A percentile compares a stretch with the other conserved stretches of the same genome.
These are phyloP conservation scores for Mamestra brassicae DNA, from an alignment of 2,888 invertebrate species.

Conservation along the genomic window DNA sequence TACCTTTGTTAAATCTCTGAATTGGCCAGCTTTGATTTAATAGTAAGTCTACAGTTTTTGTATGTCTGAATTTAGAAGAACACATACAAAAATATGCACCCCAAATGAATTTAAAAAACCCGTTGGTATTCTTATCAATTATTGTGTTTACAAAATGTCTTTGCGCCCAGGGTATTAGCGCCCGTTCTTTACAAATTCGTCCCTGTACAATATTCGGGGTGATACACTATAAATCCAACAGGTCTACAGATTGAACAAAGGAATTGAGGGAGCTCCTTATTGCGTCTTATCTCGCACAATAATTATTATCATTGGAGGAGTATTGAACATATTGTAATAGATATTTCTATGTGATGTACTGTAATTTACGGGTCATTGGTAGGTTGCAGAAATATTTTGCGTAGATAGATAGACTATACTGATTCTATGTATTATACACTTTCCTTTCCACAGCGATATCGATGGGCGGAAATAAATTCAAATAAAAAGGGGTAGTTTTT, in stretches of 20 bases:
- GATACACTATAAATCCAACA: constrained; percentile 49
- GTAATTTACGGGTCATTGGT: background rate
- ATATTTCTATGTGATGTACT: background rate
- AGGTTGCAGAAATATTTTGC: background rate
- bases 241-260: constrained; percentile 41
- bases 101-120: background rate
- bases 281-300: constrained; percentile 28
- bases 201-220: constrained; percentile 29
- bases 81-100: background rate
- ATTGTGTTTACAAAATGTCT: background rate
- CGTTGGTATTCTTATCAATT: background rate
- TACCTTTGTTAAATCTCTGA: no score
- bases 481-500: no score
- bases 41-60: background rate
- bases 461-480: no score
- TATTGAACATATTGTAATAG: constrained; percentile 17
- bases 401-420: no score
- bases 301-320: constrained; percentile 10
- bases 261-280: constrained; percentile 30
- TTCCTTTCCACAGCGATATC: no score
- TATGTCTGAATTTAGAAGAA: no score
- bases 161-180: background rate
- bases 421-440: no score
- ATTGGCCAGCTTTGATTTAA: background rate
- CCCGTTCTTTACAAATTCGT: background rate